These are phyloP conservation scores for Panagrolaimus sp. DNA, from an alignment of 1,140 invertebrate species.

Conservation along the genomic window DNA sequence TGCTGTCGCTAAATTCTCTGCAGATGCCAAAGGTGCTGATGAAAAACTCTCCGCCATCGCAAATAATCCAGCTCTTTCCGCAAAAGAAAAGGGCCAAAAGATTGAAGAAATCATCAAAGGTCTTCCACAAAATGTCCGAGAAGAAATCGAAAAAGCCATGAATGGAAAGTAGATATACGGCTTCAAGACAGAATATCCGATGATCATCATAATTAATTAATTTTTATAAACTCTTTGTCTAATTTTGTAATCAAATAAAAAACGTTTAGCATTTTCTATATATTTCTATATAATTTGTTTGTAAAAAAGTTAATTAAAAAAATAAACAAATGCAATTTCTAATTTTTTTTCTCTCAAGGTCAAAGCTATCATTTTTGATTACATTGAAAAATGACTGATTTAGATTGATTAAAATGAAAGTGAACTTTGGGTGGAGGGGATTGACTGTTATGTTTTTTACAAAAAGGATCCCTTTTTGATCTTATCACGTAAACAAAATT, in stretches of 20 bases:
- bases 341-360: too few relatives aligned
- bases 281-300: neutral
- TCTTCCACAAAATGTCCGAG: constrained; percentile 38
- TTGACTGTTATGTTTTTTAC: too few relatives aligned
- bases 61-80: constrained; percentile 42
- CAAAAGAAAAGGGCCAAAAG: constrained; percentile 42
- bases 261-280: neutral
- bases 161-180: constrained; percentile 23
- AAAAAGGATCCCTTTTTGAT: too few relatives aligned
- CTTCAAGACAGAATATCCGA: too few relatives aligned
- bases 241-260: too few relatives aligned
- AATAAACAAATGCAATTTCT: neutral
- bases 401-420: too few relatives aligned
- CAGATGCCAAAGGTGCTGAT: constrained; percentile 48
- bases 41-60: constrained; percentile 45
- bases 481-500: too few relatives aligned
- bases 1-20: constrained; percentile 42
- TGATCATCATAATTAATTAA: too few relatives aligned
- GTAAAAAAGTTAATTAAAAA: constrained; percentile 1
- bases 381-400: too few relatives aligned
- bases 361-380: too few relatives aligned
- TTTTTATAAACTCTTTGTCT: too few relatives aligned
- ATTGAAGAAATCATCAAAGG: constrained; percentile 44
- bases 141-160: constrained; percentile 52
- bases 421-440: too few relatives aligned